Evolutionary conservation across 2,113 vertebrate genomes (phyloP).

Genomic region (Notothenia coriiceps): DNA sequence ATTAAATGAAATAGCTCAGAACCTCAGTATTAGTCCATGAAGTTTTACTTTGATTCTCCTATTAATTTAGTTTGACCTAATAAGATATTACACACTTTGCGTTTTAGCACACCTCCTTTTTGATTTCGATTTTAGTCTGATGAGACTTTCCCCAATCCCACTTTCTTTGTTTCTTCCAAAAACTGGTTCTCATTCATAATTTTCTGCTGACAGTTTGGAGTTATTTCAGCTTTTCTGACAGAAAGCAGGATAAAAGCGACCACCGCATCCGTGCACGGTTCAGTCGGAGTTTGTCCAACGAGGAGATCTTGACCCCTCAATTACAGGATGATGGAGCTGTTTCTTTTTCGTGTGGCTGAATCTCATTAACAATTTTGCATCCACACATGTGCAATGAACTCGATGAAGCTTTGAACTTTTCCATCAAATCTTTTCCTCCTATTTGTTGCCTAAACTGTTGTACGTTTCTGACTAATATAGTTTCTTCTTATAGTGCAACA

Average conservation of each 20-base stretch:
- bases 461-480: not conserved
- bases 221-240: constrained; percentile 75
- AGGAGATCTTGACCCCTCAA: constrained; percentile 79
- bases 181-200: constrained; percentile 58
- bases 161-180: not conserved
- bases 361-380: constrained; percentile 75
- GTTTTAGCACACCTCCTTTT: not conserved
- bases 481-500: constrained; percentile 14
- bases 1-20: constrained; percentile 16
- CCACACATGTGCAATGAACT: constrained; percentile 58
- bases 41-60: not conserved
- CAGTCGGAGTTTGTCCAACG: constrained; percentile 78
- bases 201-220: constrained; percentile 72
- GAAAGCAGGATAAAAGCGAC: constrained; percentile 74
- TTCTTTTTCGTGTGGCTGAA: constrained; percentile 81
- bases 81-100: not conserved
- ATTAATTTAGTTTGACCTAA: constrained; percentile 18
- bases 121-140: constrained; percentile 2
- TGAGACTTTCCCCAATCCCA: not conserved
- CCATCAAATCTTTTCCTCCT: not conserved
- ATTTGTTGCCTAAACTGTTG: not conserved
- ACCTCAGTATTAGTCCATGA: constrained; percentile 30
- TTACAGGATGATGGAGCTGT: constrained; percentile 76
- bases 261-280: constrained; percentile 61
- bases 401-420: constrained; percentile 8